phyloP scores from a whole-genome alignment of 2,888 invertebrate genomes.

The Acanthosepion pharaonis region DNA sequence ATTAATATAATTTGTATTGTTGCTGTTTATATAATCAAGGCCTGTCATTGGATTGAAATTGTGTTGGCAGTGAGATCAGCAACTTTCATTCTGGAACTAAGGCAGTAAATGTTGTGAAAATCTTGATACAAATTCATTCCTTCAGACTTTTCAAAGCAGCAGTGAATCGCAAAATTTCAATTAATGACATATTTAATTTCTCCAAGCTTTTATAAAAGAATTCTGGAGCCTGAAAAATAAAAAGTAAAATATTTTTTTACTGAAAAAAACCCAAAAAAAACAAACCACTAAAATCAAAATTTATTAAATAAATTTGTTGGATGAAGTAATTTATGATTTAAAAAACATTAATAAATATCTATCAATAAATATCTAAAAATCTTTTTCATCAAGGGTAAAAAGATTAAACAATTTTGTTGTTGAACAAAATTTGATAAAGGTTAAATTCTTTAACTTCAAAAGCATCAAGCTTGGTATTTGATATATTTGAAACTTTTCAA shows the following conservation, averaged over 20 bases:
- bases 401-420: too few species aligned
- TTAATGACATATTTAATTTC: constrained; percentile 64
- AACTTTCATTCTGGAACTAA: background rate
- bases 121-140: background rate
- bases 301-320: background rate
- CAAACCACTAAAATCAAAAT: background rate
- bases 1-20: too few species aligned
- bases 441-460: too few species aligned
- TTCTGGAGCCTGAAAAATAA: constrained; percentile 65
- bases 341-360: too few species aligned
- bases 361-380: too few species aligned
- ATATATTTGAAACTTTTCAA: too few species aligned
- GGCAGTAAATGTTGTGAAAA: background rate
- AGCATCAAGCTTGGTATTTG: too few species aligned
- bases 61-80: background rate
- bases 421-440: too few species aligned
- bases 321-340: too few species aligned
- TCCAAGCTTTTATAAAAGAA: constrained; percentile 69
- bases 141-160: constrained; percentile 62
- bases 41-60: background rate
- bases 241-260: background rate
- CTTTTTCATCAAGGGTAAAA: too few species aligned
- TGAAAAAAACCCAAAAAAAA: background rate
- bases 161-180: constrained; percentile 67
- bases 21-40: background rate